These are phyloP conservation scores for Xestia xanthographa DNA, from an alignment of 2,888 invertebrate genomes.

Conservation along the genomic window DNA sequence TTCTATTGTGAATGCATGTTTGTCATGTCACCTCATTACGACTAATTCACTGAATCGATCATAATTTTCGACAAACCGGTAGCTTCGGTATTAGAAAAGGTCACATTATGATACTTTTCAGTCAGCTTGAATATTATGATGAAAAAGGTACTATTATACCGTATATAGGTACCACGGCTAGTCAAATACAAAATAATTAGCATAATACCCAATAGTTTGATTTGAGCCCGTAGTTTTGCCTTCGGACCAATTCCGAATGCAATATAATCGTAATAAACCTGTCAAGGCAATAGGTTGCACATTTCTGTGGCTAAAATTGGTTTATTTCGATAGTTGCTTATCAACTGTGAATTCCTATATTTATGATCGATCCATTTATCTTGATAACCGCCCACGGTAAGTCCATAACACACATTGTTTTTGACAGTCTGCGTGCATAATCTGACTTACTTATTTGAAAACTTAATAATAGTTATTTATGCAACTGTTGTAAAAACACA, in stretches of 20 bases:
- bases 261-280: slow-evolving; percentile 31
- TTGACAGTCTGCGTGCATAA: background rate
- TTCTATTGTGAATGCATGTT: background rate
- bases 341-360: slow-evolving; percentile 23
- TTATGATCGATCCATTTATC: slow-evolving; percentile 30
- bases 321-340: slow-evolving; percentile 30
- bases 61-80: background rate
- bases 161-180: too few species aligned
- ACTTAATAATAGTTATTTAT: too few species aligned
- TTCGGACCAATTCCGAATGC: slow-evolving; percentile 7
- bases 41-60: background rate
- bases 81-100: background rate
- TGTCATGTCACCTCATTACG: background rate
- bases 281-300: slow-evolving; percentile 19
- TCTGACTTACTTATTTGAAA: background rate
- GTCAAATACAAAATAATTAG: slow-evolving; percentile 1
- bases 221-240: slow-evolving; percentile 23
- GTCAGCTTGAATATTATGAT: background rate
- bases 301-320: slow-evolving; percentile 35
- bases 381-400: slow-evolving; percentile 17
- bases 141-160: too few species aligned
- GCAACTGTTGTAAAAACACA: too few species aligned
- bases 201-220: slow-evolving; percentile 7
- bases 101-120: background rate
- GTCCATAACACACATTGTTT: slow-evolving; percentile 17